Percentiles rank a stretch among this genome's conserved stretches.
Evolutionary conservation across 2,113 vertebrate genomes (phyloP).

Genomic region (Stegastes partitus): DNA sequence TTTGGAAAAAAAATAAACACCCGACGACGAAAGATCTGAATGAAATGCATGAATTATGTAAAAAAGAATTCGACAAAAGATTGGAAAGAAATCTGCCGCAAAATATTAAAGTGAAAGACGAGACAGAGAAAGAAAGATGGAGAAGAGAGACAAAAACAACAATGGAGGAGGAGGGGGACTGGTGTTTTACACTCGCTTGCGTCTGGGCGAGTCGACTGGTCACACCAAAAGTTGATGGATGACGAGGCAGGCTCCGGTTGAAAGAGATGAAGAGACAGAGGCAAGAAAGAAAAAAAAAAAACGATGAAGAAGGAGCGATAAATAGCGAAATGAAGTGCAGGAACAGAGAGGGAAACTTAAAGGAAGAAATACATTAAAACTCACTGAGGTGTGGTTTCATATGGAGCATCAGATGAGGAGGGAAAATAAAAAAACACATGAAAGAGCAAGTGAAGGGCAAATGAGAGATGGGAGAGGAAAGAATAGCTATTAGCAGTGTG

Average conservation of each 20-base stretch:
- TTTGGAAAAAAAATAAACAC: background rate
- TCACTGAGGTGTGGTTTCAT: slow-evolving; percentile 34
- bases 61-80: background rate
- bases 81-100: background rate
- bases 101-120: background rate
- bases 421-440: slow-evolving; percentile 26
- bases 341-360: slow-evolving; percentile 49
- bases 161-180: background rate
- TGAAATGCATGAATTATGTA: background rate
- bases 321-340: slow-evolving; percentile 54
- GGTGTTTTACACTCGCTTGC: background rate
- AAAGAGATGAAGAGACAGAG: slow-evolving; percentile 52
- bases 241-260: slow-evolving; percentile 21
- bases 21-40: background rate
- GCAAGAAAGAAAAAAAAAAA: slow-evolving; percentile 37
- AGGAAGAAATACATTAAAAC: slow-evolving; percentile 54
- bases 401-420: slow-evolving; percentile 30
- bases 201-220: slow-evolving; percentile 11
- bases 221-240: slow-evolving; percentile 59
- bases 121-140: too few relatives aligned
- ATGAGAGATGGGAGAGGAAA: slow-evolving; percentile 65
- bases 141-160: background rate
- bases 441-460: slow-evolving; percentile 67
- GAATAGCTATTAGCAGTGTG: slow-evolving; percentile 70
- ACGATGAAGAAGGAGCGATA: slow-evolving; percentile 56